Base-by-base conservation (phyloP, 2,113 vertebrate genomes). In the Bubo blakistoni region DNA sequence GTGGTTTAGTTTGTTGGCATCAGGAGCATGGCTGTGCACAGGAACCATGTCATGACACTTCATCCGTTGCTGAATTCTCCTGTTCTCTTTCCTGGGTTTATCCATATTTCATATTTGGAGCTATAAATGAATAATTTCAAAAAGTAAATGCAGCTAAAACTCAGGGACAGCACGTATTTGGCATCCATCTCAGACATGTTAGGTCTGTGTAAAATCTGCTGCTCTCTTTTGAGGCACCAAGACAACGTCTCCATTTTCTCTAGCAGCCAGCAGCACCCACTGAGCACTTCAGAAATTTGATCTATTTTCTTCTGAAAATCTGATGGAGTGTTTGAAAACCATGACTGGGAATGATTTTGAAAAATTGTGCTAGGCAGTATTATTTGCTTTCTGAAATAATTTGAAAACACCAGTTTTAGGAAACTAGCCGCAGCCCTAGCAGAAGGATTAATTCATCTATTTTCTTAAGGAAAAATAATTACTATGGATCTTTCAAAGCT, bases 391-490 rank as follows among this genome's bases (percentile, higher is more conserved):
- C 88, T 79, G 91, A 91, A 92, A 54, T 42, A 22, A 29, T 57
- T 18, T 67, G 32, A 61, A 91, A 95, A 38, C 51, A 34, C 22
- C 44, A 6, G 2, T 49, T 92, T 90, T 20, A 62, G 89, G 54
- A 38, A 96, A 72, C 25, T 25, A 92, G 67, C 61, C 2, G 0
- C 66, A 85, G 11, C 16, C 32, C 12, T 9, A 88, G 49, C 74
- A 82, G 86, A 55, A 81, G 44, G 87, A 77, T 90, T 94, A 94
- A 85, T 82, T 89, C 10, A 38, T 87, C 49, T 80, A 1, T 94
- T 95, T 97, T 89, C 84, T 65, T 51, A 82, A 82, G 81, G 62
- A 87, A 85, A 91, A 86, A 80, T 55, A 87, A 80, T 89, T 82
- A 46, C 58, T 70, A 29, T 0, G 0, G 38, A 6, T 71, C 66